Percentiles rank a stretch among this genome's conserved stretches.
Evolutionary conservation across 2,888 invertebrate species (phyloP).

Genomic region (Ophion ellenae): DNA sequence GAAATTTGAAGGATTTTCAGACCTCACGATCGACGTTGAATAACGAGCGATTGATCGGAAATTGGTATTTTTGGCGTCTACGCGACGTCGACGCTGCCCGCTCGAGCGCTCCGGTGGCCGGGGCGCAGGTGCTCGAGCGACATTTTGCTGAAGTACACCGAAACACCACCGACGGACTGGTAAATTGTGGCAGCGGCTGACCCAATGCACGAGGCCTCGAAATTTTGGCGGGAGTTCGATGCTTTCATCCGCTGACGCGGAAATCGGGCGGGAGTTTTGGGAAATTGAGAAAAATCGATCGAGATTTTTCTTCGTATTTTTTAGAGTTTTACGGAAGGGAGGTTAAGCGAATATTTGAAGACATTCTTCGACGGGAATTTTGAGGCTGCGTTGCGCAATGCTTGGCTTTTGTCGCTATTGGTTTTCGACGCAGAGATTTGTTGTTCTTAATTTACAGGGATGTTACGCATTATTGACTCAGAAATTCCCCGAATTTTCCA

Average conservation of each 20-base stretch:
- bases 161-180: not conserved
- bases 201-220: slow-evolving; percentile 12
- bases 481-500: no score
- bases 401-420: not conserved
- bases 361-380: not conserved
- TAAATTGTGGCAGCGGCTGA: not conserved
- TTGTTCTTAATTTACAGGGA: no score
- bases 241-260: not conserved
- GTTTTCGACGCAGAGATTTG: not conserved
- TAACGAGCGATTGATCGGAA: not conserved
- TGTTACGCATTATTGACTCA: no score
- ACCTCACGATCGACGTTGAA: not conserved
- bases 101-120: not conserved
- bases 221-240: slow-evolving; percentile 41
- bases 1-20: not conserved
- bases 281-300: not conserved
- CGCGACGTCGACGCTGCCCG: not conserved
- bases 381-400: not conserved
- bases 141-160: not conserved
- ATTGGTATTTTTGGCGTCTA: not conserved
- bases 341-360: not conserved
- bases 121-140: not conserved
- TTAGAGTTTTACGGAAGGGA: not conserved
- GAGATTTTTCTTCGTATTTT: not conserved
- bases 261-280: slow-evolving; percentile 38